These are phyloP conservation scores for Encarsia formosa DNA, from an alignment of 2,888 invertebrate species.

Conservation along the genomic window DNA sequence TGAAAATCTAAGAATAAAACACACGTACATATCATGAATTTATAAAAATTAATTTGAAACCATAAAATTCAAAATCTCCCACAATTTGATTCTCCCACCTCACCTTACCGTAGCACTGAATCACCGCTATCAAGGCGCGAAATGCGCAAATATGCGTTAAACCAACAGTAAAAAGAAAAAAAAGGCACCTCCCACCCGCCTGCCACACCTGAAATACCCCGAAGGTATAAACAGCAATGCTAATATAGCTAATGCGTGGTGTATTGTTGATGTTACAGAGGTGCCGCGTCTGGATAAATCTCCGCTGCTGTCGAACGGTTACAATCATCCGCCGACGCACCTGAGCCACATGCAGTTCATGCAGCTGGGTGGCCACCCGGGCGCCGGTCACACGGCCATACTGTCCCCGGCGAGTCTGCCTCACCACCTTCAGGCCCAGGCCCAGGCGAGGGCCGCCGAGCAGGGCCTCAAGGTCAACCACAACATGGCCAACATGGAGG, in stretches of 20 bases:
- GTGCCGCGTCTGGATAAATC: slow-evolving; percentile 88
- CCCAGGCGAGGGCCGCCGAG: slow-evolving; percentile 62
- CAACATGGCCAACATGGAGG: slow-evolving; percentile 80
- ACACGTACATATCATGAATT: no score
- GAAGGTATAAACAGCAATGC: no score
- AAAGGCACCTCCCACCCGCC: no score
- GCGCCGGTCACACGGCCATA: slow-evolving; percentile 68
- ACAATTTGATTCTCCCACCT: no score
- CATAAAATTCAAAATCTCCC: no score
- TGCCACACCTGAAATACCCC: no score
- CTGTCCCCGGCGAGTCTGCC: slow-evolving; percentile 86
- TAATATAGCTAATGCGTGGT: no score
- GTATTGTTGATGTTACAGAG: slow-evolving; percentile 56
- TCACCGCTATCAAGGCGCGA: no score
- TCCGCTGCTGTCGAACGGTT: slow-evolving; percentile 86
- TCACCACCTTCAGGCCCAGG: slow-evolving; percentile 58
- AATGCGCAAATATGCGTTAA: no score
- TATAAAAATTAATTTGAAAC: no score
- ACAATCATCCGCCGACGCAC: slow-evolving; percentile 89
- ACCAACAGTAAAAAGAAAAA: background rate
- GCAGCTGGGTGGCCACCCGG: slow-evolving; percentile 78
- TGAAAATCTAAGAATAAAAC: no score
- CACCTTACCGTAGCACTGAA: no score
- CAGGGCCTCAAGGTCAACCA: slow-evolving; percentile 78
- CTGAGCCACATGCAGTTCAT: slow-evolving; percentile 92